Evolutionary conservation across 2,113 vertebrate genomes (phyloP), one percentile per base, ranked within the genome.

Genomic region (Microcebus murinus): DNA sequence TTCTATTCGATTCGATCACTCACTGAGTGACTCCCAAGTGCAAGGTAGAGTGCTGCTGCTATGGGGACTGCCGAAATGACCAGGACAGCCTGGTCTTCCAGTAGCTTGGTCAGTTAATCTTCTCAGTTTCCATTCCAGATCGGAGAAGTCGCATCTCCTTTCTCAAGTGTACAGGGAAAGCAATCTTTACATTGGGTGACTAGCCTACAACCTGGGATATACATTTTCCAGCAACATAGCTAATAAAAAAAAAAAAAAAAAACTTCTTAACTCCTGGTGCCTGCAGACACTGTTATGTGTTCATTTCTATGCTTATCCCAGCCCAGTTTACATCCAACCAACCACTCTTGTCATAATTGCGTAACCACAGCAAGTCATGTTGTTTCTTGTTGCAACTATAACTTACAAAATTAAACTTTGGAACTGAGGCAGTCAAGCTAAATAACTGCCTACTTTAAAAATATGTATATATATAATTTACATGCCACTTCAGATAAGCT

Each of bases 361-460:
- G 34, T 97, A 98, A 98, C 82, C 8, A 45, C 85, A 87, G 91
- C 87, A 63, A 93, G 84, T 97, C 91, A 97, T 97, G 95, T 95
- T 96, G 85, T 80, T 95, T 90, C 98, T 97, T 97, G 87, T 11
- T 97, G 91, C 97, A 80, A 96, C 96, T 95, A 84, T 82, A 87
- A 97, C 25, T 0, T 96, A 87, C 96, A 96, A 97, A 97, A 83
- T 18, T 65, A 61, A 98, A 97, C 94, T 87, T 45, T 11, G 92
- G 87, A 81, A 93, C 77, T 0, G 48, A 95, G 95, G 96, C 74
- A 95, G 97, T 81, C 96, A 91, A 97, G 98, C 97, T 97, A 97
- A 97, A 96, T 94, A 97, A 98, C 18, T 95, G 96, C 97, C 97
- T 18, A 3, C 92, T 96, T 92, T 23, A 96, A 95, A 98, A 98